Percentiles rank a stretch among this genome's conserved stretches.
Evolutionary conservation across 1,140 invertebrate species (phyloP).

Genomic region (Fopius arisanus): DNA sequence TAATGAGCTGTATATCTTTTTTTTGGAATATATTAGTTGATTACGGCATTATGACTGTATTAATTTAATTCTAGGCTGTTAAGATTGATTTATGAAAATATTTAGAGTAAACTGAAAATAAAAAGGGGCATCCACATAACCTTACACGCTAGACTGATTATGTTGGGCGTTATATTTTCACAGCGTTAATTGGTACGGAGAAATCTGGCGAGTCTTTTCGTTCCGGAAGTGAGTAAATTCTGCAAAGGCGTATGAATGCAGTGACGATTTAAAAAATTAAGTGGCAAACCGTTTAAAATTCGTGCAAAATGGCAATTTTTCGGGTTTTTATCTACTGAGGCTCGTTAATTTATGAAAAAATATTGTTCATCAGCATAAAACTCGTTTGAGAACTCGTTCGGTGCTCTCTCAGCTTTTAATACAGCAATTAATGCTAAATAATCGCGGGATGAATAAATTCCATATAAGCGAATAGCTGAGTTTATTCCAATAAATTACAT

Average conservation of each 20-base stretch:
- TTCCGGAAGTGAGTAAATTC: constrained; percentile 22
- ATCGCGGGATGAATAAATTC: not conserved
- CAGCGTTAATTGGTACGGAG: constrained; percentile 37
- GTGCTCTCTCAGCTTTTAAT: no score
- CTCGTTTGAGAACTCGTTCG: no score
- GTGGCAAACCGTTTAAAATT: not conserved
- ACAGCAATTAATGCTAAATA: no score
- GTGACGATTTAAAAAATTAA: not conserved
- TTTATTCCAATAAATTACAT: not conserved
- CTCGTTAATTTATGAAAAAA: no score
- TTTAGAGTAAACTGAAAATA: not conserved
- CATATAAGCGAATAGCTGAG: not conserved
- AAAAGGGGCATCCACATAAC: constrained; percentile 17
- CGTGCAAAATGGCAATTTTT: no score
- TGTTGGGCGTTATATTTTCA: constrained; percentile 37
- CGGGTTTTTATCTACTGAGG: no score
- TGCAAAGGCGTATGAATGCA: not conserved
- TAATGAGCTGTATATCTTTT: no score
- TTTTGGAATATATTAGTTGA: no score
- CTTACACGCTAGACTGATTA: constrained; percentile 37
- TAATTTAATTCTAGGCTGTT: no score
- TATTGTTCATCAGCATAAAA: no score
- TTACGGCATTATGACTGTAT: no score
- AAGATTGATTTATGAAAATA: no score
- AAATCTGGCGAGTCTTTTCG: constrained; percentile 29